phyloP scores from a whole-genome alignment of 2,113 vertebrate genomes.

The Eudyptes chrysolophus region DNA sequence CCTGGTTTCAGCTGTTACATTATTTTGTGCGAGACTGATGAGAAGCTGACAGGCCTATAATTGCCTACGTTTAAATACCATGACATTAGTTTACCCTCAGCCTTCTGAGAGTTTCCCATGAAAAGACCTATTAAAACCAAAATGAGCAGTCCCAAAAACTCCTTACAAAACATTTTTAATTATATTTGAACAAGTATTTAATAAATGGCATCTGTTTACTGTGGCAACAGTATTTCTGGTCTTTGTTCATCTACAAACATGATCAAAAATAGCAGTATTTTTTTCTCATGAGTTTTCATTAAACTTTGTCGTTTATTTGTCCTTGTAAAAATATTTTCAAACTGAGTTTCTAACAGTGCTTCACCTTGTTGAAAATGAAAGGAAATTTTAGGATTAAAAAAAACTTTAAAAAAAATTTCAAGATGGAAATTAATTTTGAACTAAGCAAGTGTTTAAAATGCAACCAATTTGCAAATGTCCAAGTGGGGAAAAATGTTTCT shows the following conservation, averaged over 20 bases:
- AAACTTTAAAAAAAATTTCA: background rate
- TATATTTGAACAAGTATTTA: background rate
- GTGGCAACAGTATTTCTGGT: background rate
- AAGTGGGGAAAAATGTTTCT: background rate
- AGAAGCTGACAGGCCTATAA: constrained; percentile 10
- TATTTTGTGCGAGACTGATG: background rate
- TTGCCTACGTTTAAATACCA: background rate
- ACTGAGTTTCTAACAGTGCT: background rate
- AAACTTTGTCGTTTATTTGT: background rate
- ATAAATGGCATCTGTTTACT: background rate
- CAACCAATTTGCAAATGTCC: background rate
- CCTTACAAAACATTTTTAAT: background rate
- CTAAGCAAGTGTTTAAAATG: background rate
- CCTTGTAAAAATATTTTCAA: background rate
- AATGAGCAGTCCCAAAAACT: background rate
- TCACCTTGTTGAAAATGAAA: background rate
- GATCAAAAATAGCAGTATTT: background rate
- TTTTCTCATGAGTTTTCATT: background rate
- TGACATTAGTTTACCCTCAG: background rate
- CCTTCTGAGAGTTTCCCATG: background rate
- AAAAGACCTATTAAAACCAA: background rate
- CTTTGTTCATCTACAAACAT: background rate
- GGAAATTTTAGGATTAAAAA: background rate
- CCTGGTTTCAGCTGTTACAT: background rate
- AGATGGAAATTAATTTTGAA: background rate